A percentile compares a stretch with the other conserved stretches of the same genome.
Conservation (phyloP, 2,113 vertebrate genomes). For the Ornithorhynchus anatinus region DNA sequence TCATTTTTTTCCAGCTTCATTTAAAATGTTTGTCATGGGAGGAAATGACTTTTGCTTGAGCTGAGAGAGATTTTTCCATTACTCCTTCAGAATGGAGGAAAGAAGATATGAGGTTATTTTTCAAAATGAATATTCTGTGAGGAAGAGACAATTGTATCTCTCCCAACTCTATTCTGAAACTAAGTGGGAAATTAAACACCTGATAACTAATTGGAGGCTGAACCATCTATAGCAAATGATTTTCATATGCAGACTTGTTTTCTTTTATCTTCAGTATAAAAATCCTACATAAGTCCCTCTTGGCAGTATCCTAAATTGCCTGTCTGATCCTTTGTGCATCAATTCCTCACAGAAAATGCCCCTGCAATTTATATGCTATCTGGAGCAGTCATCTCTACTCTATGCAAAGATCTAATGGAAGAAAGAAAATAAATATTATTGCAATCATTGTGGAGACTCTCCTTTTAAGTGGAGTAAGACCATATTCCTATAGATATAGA, state of each 20-base stretch:
- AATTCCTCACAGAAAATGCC: constrained; percentile 57
- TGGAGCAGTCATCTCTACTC: constrained; percentile 57
- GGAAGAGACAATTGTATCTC: not conserved
- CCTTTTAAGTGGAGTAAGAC: constrained; percentile 39
- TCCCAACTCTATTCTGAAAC: constrained; percentile 17
- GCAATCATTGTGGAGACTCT: constrained; percentile 52
- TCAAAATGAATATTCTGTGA: constrained; percentile 31
- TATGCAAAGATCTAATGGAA: constrained; percentile 47
- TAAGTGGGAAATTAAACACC: constrained; percentile 60
- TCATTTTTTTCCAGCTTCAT: constrained; percentile 36
- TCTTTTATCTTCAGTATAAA: constrained; percentile 58
- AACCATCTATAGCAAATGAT: constrained; percentile 51
- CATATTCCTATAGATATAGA: constrained; percentile 43
- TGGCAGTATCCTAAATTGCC: constrained; percentile 62
- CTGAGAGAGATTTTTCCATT: constrained; percentile 2
- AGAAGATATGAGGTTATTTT: constrained; percentile 5
- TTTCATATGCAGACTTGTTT: constrained; percentile 70
- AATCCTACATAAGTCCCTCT: constrained; percentile 65
- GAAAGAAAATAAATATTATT: constrained; percentile 66
- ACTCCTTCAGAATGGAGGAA: not conserved
- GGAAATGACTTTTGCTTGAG: constrained; percentile 14
- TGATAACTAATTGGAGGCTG: constrained; percentile 38
- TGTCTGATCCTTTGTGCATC: constrained; percentile 63
- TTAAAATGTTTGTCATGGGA: constrained; percentile 32
- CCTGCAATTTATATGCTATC: constrained; percentile 62